Evolutionary conservation across 2,113 vertebrate genomes (phyloP).

Genomic region (Thymallus thymallus): DNA sequence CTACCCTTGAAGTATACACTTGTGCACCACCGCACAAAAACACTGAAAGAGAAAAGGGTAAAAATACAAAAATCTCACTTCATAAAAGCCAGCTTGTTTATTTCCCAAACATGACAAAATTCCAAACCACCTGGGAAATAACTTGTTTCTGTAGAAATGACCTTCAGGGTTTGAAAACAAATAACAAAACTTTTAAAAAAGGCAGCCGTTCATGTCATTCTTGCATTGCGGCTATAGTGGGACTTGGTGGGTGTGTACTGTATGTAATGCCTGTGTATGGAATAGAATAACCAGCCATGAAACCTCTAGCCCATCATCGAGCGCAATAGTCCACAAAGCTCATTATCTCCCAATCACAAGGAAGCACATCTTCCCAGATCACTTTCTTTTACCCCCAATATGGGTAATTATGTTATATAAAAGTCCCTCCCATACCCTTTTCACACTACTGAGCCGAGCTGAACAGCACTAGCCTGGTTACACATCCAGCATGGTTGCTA

Average conservation of each 20-base stretch:
- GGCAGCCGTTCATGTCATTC: slow-evolving; percentile 67
- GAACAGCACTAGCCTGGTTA: no score
- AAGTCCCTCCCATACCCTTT: no score
- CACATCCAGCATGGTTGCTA: no score
- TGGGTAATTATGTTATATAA: slow-evolving; percentile 53
- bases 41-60: neutral
- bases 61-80: neutral
- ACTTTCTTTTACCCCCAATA: slow-evolving; percentile 61
- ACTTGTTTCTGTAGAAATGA: neutral
- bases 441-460: no score
- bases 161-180: neutral
- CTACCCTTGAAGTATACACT: neutral
- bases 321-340: neutral
- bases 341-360: neutral
- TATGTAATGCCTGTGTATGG: slow-evolving; percentile 38
- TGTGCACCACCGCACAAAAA: neutral
- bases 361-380: slow-evolving; percentile 17
- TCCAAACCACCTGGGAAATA: neutral
- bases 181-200: neutral
- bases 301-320: neutral
- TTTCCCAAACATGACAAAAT: slow-evolving; percentile 12
- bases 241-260: slow-evolving; percentile 40
- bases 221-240: slow-evolving; percentile 33
- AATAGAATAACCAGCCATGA: slow-evolving; percentile 61
- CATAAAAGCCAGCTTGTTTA: slow-evolving; percentile 41